phyloP scores from a whole-genome alignment of 1,140 invertebrate species.

The Oncopeltus fasciatus region DNA sequence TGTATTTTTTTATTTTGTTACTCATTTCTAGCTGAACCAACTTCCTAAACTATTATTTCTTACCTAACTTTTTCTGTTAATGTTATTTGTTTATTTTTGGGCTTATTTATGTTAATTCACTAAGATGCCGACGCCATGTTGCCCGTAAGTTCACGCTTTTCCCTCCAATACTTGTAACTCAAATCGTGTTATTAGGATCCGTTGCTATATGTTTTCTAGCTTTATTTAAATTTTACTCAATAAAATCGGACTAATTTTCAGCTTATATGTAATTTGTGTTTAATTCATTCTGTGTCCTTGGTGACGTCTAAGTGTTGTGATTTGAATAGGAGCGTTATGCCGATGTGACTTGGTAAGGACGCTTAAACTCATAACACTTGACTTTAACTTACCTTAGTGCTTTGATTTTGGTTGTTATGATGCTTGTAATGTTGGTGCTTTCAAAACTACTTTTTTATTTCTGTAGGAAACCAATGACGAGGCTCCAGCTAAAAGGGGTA shows the following conservation, averaged over 20 bases:
- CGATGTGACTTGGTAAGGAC: background rate
- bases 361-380: background rate
- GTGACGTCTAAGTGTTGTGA: too few relatives aligned
- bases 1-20: too few relatives aligned
- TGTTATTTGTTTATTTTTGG: background rate
- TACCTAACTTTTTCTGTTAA: background rate
- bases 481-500: constrained; percentile 31
- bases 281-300: too few relatives aligned
- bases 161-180: constrained; percentile 5
- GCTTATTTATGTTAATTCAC: constrained; percentile 3
- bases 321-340: background rate
- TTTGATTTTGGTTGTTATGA: background rate
- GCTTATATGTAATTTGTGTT: too few relatives aligned
- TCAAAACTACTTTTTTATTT: constrained; percentile 28
- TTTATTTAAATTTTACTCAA: too few relatives aligned
- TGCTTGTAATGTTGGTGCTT: constrained; percentile 5
- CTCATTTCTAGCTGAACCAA: too few relatives aligned
- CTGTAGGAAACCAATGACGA: constrained; percentile 30
- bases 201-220: too few relatives aligned
- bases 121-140: constrained; percentile 4
- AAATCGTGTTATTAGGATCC: background rate
- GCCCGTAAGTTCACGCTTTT: background rate
- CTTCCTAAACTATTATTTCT: too few relatives aligned
- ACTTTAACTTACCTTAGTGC: background rate
- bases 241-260: too few relatives aligned